Conservation (phyloP, 1,140 invertebrate genomes). For the Penaeus chinensis region DNA sequence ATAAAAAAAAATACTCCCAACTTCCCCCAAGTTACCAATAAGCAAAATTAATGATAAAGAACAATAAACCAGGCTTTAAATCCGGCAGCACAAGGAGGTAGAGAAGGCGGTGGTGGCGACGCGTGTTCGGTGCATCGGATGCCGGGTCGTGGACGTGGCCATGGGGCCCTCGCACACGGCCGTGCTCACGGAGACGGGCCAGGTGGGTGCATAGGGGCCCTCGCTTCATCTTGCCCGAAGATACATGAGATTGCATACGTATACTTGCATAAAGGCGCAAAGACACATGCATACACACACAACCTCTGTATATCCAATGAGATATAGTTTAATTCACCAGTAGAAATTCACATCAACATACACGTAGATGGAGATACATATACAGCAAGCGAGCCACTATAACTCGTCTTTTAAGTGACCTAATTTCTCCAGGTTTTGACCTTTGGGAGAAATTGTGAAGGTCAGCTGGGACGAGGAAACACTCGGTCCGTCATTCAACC, state of each 20-base stretch:
- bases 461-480: conserved; percentile 73
- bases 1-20: too few relatives aligned
- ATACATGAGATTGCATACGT: too few relatives aligned
- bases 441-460: conserved; percentile 76
- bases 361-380: too few relatives aligned
- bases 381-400: too few relatives aligned
- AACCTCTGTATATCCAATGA: too few relatives aligned
- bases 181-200: conserved; percentile 76
- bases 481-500: conserved; percentile 68
- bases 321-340: too few relatives aligned
- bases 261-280: too few relatives aligned
- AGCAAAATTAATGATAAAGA: background rate
- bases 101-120: conserved; percentile 70
- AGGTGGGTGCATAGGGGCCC: conserved; percentile 64
- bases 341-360: too few relatives aligned
- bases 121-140: conserved; percentile 68
- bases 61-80: background rate
- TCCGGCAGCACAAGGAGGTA: conserved; percentile 66
- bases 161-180: conserved; percentile 74
- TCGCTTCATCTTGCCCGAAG: too few relatives aligned
- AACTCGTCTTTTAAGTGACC: background rate
- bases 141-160: conserved; percentile 71
- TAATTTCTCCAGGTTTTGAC: conserved; percentile 69
- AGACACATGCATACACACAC: too few relatives aligned
- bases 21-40: too few relatives aligned